phyloP scores from a whole-genome alignment of 2,113 vertebrate species.

The Serinus canaria region DNA sequence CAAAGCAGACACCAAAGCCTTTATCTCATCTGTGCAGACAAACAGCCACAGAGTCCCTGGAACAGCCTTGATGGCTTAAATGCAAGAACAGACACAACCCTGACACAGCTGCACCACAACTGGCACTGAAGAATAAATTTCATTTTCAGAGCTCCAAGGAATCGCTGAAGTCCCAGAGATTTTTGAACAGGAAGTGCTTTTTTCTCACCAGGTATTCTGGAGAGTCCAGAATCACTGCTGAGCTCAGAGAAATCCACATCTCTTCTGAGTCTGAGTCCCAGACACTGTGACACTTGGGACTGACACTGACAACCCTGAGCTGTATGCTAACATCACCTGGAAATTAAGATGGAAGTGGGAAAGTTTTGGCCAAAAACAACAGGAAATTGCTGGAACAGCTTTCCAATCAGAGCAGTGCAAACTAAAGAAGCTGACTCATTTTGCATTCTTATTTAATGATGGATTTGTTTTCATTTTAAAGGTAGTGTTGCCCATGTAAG shows the following conservation, averaged over 20 bases:
- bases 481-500: not conserved
- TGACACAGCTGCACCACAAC: rapidly evolving
- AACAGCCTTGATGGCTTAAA: not conserved
- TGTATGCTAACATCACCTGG: not conserved
- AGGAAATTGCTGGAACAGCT: not conserved
- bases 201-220: not conserved
- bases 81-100: not conserved
- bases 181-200: not conserved
- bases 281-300: not conserved
- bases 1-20: not conserved
- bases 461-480: not conserved
- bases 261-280: not conserved
- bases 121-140: not conserved
- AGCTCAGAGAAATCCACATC: not conserved
- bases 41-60: not conserved
- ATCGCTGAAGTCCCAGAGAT: not conserved
- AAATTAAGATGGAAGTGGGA: not conserved
- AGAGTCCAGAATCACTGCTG: not conserved
- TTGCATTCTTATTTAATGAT: not conserved
- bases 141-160: not conserved
- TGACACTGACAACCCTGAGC: not conserved
- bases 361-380: not conserved
- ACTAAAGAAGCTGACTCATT: not conserved
- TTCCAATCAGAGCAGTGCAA: not conserved
- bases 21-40: not conserved